Base-by-base conservation (phyloP, 2,888 invertebrate species). In the Harpalus rubripes region DNA sequence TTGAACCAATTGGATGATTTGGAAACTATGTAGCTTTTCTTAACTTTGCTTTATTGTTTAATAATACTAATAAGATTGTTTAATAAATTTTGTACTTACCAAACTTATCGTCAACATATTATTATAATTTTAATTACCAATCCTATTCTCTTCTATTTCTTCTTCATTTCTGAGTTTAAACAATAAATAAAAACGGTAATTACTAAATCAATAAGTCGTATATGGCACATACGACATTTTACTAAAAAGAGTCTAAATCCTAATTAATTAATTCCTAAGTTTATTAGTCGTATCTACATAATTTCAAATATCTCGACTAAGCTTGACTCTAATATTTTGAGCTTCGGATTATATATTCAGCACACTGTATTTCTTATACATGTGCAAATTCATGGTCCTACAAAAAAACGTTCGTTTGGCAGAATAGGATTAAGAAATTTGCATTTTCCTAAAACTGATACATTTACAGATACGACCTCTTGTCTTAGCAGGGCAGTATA, bases 121-220 rank as follows among this genome's bases (percentile, higher is more conserved):
- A 44, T 44, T 44, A 44, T 44, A 44, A 44, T 44, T 44, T 44
- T 44, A 44, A 44, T 5, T 63, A 26, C 7, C 26, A 63, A 10
- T 63, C 18, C 63, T 63, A 26, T 22, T 26, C 26, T 22, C 18
- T 26, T 26, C 18, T 63, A 63, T 63, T 22, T 63, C 12, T 63
- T 12, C 63, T 22, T 63, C 18, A 63, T 3, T 63, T 63, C 63
- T 26, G 18, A 63, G 18, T 63, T 22, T 4, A 26, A 22, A 63
- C 18, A 63, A 63, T 22, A 22, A 22, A 63, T 63, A 22, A 63
- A 44, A 44, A 44, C 44, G 44, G 44, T 26, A 74, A 74, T 26
- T 74, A 74, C 74, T 74, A 74, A 74, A 74, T 74, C 74, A 74
- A 74, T 39, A 74, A 32, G 74, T 74, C 74, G 74, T 74, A 74